Conservation (phyloP, 2,113 vertebrate genomes). For the Tichodroma muraria region DNA sequence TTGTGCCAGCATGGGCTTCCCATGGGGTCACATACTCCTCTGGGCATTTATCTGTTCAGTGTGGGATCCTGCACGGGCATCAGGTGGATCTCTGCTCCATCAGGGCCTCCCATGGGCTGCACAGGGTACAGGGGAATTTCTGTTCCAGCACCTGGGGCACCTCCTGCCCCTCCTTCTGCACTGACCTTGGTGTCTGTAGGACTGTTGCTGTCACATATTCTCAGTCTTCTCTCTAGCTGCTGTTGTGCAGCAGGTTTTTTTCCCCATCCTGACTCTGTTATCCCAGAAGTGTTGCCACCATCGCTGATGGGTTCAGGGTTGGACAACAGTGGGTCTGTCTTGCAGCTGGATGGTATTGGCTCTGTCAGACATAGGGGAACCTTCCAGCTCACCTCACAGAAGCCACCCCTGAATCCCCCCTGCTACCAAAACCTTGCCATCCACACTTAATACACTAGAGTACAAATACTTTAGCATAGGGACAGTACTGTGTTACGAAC, state of each 20-base stretch:
- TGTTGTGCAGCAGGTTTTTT: background rate
- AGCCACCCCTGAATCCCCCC: background rate
- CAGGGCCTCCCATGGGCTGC: background rate
- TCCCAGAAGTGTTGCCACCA: background rate
- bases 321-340: no score
- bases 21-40: background rate
- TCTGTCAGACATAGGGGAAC: background rate
- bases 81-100: background rate
- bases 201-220: background rate
- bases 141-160: background rate
- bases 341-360: background rate
- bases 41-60: background rate
- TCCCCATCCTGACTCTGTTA: background rate
- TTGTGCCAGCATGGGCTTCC: background rate
- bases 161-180: background rate
- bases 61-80: background rate
- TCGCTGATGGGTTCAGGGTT: background rate
- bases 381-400: background rate
- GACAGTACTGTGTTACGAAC: fast-evolving
- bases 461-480: background rate
- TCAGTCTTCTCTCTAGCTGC: background rate
- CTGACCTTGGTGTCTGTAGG: background rate
- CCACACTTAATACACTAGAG: background rate
- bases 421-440: background rate
- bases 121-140: background rate